Conservation (phyloP, 2,797 vertebrate genomes). For the Sphenodon punctatus region DNA sequence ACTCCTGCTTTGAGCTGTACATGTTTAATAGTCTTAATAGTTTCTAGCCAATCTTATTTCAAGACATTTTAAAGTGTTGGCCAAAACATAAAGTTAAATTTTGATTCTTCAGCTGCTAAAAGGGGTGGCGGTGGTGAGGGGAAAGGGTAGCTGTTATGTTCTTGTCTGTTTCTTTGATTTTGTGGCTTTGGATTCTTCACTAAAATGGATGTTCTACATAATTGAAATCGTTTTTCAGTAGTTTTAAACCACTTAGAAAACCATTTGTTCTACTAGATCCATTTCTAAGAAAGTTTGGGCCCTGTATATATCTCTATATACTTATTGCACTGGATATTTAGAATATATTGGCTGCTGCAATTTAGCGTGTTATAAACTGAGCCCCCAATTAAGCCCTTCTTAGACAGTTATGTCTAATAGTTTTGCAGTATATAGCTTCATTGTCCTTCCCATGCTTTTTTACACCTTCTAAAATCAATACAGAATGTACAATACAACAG, state of each 20-base stretch:
- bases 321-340: slow-evolving; percentile 62
- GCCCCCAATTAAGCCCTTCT: slow-evolving; percentile 27
- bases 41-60: slow-evolving; percentile 59
- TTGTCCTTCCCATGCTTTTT: slow-evolving; percentile 43
- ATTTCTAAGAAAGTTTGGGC: slow-evolving; percentile 41
- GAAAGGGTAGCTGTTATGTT: slow-evolving; percentile 12
- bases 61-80: slow-evolving; percentile 64
- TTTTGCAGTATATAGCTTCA: slow-evolving; percentile 35
- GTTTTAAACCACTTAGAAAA: slow-evolving; percentile 33
- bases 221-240: neutral
- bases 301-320: neutral
- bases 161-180: slow-evolving; percentile 38
- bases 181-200: slow-evolving; percentile 37
- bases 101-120: slow-evolving; percentile 31
- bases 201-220: slow-evolving; percentile 25
- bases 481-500: slow-evolving; percentile 63
- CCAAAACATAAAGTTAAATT: slow-evolving; percentile 40
- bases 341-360: slow-evolving; percentile 59
- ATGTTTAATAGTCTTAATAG: slow-evolving; percentile 47
- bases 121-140: slow-evolving; percentile 58
- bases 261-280: slow-evolving; percentile 42
- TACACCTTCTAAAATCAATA: slow-evolving; percentile 46
- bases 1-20: slow-evolving; percentile 65
- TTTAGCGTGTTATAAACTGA: slow-evolving; percentile 57
- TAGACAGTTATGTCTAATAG: slow-evolving; percentile 21